Evolutionary conservation across 2,113 vertebrate genomes (phyloP).

Genomic region (Rhadina sibilatrix): DNA sequence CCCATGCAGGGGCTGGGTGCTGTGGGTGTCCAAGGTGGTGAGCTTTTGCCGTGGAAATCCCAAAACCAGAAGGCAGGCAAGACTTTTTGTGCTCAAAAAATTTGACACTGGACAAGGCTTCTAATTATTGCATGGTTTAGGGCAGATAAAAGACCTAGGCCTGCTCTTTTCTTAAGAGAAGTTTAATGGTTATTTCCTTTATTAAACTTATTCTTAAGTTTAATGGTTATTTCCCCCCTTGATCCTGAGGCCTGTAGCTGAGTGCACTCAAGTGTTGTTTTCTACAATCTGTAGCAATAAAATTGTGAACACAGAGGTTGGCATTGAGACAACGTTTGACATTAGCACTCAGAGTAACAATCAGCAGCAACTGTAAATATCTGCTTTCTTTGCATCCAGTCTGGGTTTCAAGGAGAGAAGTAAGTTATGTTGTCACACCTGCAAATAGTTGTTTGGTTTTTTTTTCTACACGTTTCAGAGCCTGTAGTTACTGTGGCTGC

Average conservation of each 20-base stretch:
- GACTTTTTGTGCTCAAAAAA: neutral
- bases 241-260: neutral
- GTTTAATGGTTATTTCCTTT: too few species aligned
- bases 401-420: neutral
- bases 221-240: rapidly evolving
- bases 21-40: neutral
- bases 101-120: neutral
- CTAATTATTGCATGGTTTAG: neutral
- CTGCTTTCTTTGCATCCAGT: neutral
- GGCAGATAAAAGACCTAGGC: too few species aligned
- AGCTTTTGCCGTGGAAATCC: neutral
- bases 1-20: rapidly evolving
- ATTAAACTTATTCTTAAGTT: too few species aligned
- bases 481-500: neutral
- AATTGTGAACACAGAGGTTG: neutral
- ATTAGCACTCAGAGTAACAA: neutral
- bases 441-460: neutral
- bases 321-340: neutral
- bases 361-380: neutral
- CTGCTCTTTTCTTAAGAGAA: neutral
- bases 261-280: neutral
- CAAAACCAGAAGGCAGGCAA: neutral
- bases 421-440: neutral
- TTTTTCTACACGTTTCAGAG: neutral
- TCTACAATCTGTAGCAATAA: neutral